Base-by-base conservation (phyloP, 2,797 vertebrate genomes). In the Poeciliopsis paucimaculata region DNA sequence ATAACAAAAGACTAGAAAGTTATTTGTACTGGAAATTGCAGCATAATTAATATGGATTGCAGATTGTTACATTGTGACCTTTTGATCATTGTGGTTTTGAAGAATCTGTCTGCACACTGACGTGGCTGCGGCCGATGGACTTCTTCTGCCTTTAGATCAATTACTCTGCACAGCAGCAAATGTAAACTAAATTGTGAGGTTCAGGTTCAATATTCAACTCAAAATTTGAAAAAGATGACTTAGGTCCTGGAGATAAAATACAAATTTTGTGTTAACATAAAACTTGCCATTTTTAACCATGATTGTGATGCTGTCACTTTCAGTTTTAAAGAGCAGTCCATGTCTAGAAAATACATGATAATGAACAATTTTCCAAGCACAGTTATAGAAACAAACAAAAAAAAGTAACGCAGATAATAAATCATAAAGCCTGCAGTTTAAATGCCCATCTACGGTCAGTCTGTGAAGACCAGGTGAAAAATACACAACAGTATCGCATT, bases 401-500 rank as follows among this genome's bases (percentile, higher is more conserved):
- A 76, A 81, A 89, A 83, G 87, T 87, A 91, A 89, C 79, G 55
- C 73, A 74, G 72, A 86, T 74, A 85, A 84, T 91, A 90, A 88
- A 90, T 88, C 86, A 89, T 82, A 85, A 83, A 84, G 72, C 66
- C 73, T 77, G 79, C 62, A 80, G 76, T 73, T 60, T 47, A 88
- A 90, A 88, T 79, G 80, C 80, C 78, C 57, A 85, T 87, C 88
- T 87, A 78, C n/a, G 76, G 83, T 88, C 86, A 85, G 79, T 76
- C 88, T 71, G 90, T 45, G 70, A 79, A 88, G 84, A 89, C 89
- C 91, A 88, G 84, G 91, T 88, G 90, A 93, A 87, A 92, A 93
- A 91, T 90, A 92, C 85, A 93, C 90, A 93, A 92, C 81, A 74
- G 89, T 45, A 91, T 93, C 87, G 83, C 88, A 87, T 93, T 95